These are phyloP conservation scores for Drosophila pseudoobscura DNA, from an alignment of 1,140 invertebrate species.

Conservation along the genomic window DNA sequence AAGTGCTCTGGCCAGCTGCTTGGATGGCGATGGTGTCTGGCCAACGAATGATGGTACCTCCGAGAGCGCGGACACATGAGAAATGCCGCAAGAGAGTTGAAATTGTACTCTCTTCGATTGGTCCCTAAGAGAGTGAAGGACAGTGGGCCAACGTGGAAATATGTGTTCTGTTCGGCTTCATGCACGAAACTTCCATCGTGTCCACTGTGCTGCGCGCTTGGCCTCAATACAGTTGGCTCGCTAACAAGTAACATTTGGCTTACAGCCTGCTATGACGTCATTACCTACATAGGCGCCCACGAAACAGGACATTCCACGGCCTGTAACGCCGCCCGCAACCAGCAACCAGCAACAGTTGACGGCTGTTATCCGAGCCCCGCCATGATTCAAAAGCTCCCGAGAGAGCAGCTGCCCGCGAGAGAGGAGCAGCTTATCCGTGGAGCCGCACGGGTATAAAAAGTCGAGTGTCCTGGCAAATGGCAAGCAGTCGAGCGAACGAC, in stretches of 20 bases:
- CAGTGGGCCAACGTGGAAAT: constrained; percentile 21
- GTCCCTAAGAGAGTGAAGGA: constrained; percentile 41
- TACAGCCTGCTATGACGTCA: constrained; percentile 68
- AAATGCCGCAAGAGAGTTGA: constrained; percentile 55
- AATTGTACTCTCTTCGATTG: constrained; percentile 61
- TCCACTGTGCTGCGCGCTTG: constrained; percentile 53
- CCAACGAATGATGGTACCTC: constrained; percentile 41
- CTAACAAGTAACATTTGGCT: constrained; percentile 45
- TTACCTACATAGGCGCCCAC: constrained; percentile 60
- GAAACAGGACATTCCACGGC: constrained; percentile 43
- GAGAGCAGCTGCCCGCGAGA: constrained; percentile 15
- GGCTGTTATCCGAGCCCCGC: constrained; percentile 42
- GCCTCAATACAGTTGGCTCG: constrained; percentile 49
- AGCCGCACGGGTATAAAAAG: constrained; percentile 57
- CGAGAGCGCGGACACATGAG: constrained; percentile 62
- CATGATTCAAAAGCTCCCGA: constrained; percentile 25
- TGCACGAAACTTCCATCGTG: neutral
- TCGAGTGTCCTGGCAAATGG: constrained; percentile 34
- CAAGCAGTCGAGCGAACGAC: constrained; percentile 72
- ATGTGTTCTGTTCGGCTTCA: too few relatives aligned
- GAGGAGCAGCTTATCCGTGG: constrained; percentile 22
- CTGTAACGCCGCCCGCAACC: constrained; percentile 60
- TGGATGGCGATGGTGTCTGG: constrained; percentile 8
- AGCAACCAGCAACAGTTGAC: constrained; percentile 76
- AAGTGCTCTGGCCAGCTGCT: constrained; percentile 45